Conservation (phyloP, 2,113 vertebrate species). For the Xiphophorus maculatus region DNA sequence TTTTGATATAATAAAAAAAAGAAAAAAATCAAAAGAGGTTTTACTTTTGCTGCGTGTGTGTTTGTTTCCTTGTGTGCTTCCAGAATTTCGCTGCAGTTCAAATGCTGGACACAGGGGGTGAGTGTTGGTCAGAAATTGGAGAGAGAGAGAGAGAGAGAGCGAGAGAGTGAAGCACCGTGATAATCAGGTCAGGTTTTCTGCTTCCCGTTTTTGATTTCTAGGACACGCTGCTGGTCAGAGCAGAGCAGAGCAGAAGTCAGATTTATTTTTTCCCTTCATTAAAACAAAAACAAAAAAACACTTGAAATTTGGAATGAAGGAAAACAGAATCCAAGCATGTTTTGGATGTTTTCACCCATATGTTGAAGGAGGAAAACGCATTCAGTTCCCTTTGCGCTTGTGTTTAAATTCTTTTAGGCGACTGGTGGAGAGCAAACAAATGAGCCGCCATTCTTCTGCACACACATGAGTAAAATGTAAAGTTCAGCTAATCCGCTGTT, state of each 20-base stretch:
- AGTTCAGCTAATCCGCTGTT: constrained; percentile 30
- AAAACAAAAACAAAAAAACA: background rate
- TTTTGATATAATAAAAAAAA: constrained; percentile 87
- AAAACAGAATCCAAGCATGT: background rate
- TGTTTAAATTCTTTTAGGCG: constrained; percentile 48
- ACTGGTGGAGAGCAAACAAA: constrained; percentile 58
- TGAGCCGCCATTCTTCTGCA: constrained; percentile 36
- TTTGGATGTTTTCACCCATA: constrained; percentile 18
- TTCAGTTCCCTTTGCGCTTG: constrained; percentile 67
- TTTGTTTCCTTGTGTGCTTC: constrained; percentile 2
- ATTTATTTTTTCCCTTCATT: background rate
- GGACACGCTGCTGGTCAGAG: constrained; percentile 22
- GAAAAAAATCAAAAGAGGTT: constrained; percentile 76
- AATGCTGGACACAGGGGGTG: constrained; percentile 66
- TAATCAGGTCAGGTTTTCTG: constrained; percentile 30
- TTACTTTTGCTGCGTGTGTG: constrained; percentile 32
- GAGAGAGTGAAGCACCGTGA: background rate
- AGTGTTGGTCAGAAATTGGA: constrained; percentile 59
- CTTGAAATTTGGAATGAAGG: background rate
- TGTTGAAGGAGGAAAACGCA: constrained; percentile 34
- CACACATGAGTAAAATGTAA: constrained; percentile 46
- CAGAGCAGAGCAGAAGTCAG: background rate
- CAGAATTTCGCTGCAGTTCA: constrained; percentile 59
- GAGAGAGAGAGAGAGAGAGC: background rate
- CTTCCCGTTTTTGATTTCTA: constrained; percentile 1